Base-by-base conservation (phyloP, 2,797 vertebrate species). In the Rhynchonycteris naso region DNA sequence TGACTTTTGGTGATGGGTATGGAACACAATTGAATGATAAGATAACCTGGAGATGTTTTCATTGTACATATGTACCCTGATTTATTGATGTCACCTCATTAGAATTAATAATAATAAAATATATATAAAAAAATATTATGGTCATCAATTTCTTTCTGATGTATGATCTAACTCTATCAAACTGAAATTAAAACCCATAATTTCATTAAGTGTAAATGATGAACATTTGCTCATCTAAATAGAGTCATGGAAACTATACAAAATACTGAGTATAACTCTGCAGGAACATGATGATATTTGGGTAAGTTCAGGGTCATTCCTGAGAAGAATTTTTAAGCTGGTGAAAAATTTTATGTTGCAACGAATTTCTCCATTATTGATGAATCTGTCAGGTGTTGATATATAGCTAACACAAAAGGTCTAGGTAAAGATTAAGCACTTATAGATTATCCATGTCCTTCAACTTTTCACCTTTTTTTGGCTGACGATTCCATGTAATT, bases 351-450 rank as follows among this genome's bases (percentile, higher is more conserved):
- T 76, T 75, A 26, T 66, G 28, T 56, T 58, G 68, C 50, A 78
- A 81, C 68, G 21, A 89, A 92, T 75, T 90, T 83, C 52, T 91
- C 35, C 56, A 14, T 79, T 90, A 35, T 75, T 91, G 83, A 85
- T 72, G 28, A 87, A 65, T 85, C n/a, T 66, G 59, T 75, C 26
- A 35, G 65, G 26, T 74, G 22, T 33, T 74, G 63, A 33, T 16
- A 61, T 56, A 47, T 4, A 75, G 89, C 28, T n/a, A 79, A 35
- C 14, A n/a, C 16, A 69, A 80, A 63, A 81, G 79, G 26, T 79
- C 30, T 43, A 47, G 43, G 21, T 69, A 35, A 61, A 71, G 58
- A 91, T n/a, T 79, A 43, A 38, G 12, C 5, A 11, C 19, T 52
- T 85, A 75, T 22, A 2, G 59, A 75, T 89, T 79, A 54, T 30